A percentile compares a stretch with the other conserved stretches of the same genome.
These are phyloP conservation scores for Globicephala melas DNA, from an alignment of 2,113 vertebrate genomes.

Conservation along the genomic window DNA sequence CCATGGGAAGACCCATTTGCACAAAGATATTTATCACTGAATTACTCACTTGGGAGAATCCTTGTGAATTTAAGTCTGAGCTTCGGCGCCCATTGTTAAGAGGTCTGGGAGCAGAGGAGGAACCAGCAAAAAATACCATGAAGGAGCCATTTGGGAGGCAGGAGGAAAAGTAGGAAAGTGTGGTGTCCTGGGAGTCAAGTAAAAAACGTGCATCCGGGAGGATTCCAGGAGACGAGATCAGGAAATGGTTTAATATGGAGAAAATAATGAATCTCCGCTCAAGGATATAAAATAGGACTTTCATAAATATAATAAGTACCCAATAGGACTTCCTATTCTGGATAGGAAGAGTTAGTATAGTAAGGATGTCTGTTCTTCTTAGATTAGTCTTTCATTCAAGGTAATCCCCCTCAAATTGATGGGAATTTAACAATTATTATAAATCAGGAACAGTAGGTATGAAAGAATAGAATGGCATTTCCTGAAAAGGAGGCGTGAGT, in stretches of 20 bases:
- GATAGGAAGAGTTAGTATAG: not conserved
- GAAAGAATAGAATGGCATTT: not conserved
- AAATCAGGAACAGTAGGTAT: not conserved
- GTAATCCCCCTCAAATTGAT: not conserved
- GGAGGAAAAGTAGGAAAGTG: not conserved
- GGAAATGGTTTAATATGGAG: not conserved
- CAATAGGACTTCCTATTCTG: not conserved
- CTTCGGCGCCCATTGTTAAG: not conserved
- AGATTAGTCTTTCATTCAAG: not conserved
- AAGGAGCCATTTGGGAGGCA: not conserved
- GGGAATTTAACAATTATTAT: slow-evolving; percentile 1
- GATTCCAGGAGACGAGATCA: not conserved
- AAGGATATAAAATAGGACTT: not conserved
- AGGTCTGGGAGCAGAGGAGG: not conserved
- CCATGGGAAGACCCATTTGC: not conserved
- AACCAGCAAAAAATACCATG: not conserved
- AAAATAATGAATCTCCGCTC: not conserved
- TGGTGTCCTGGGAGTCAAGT: not conserved
- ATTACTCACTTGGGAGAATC: not conserved
- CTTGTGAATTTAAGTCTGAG: not conserved
- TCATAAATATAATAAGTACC: not conserved
- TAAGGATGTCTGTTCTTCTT: not conserved
- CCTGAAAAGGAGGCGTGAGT: not conserved
- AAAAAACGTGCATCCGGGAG: not conserved
- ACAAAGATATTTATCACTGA: not conserved